Evolutionary conservation across 1,140 invertebrate genomes (phyloP).

Genomic region (Papilio polytes): DNA sequence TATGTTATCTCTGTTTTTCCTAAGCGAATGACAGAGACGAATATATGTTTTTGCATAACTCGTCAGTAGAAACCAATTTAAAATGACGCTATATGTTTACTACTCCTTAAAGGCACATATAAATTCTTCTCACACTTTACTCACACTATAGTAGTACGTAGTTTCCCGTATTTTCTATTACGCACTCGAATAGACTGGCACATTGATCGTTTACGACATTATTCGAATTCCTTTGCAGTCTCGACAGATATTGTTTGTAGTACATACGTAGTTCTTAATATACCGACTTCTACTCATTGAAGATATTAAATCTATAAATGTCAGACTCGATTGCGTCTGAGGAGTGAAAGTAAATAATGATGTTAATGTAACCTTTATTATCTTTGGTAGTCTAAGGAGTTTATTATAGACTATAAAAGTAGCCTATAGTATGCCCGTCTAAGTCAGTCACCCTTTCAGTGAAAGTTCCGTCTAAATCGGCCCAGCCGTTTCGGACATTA

Average conservation of each 20-base stretch:
- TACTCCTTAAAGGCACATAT: slow-evolving; percentile 33
- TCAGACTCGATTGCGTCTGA: not conserved
- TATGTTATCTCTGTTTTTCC: not conserved
- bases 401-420: too few species aligned
- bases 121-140: slow-evolving; percentile 31
- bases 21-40: not conserved
- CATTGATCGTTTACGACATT: slow-evolving; percentile 21
- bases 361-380: not conserved
- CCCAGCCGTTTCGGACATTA: too few species aligned
- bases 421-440: too few species aligned
- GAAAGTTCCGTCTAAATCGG: too few species aligned
- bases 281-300: slow-evolving; percentile 8
- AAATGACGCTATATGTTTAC: slow-evolving; percentile 59
- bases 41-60: not conserved
- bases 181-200: slow-evolving; percentile 27
- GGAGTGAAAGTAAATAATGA: not conserved
- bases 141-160: not conserved
- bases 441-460: too few species aligned
- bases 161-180: slow-evolving; percentile 30
- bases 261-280: not conserved
- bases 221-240: slow-evolving; percentile 25
- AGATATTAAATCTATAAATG: not conserved
- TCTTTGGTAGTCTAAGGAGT: not conserved
- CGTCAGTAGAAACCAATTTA: slow-evolving; percentile 35
- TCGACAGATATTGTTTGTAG: slow-evolving; percentile 26